Evolutionary conservation across 1,140 invertebrate genomes (phyloP).

Genomic region (Papilio polyxenes): DNA sequence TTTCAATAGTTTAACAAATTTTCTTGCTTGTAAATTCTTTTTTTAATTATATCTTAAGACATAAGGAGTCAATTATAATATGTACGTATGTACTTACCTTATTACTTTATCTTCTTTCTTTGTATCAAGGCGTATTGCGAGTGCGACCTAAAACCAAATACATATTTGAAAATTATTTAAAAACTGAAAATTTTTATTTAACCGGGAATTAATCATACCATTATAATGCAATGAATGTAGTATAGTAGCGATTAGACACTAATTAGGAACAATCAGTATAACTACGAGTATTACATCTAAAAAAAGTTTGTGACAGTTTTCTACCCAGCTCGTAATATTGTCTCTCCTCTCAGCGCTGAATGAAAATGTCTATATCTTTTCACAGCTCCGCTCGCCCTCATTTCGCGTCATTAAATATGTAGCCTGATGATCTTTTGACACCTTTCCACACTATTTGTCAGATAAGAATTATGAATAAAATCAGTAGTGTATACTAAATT

Average conservation of each 20-base stretch:
- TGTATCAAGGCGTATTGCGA: neutral
- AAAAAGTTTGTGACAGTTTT: neutral
- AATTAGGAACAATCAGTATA: neutral
- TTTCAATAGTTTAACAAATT: too few species aligned
- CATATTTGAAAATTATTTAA: neutral
- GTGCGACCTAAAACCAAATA: neutral
- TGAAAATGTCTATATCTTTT: constrained; percentile 8
- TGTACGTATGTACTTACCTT: neutral
- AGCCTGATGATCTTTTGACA: constrained; percentile 1
- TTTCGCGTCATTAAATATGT: constrained; percentile 13
- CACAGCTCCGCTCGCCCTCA: constrained; percentile 1
- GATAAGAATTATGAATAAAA: neutral
- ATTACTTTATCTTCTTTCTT: neutral
- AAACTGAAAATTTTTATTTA: neutral
- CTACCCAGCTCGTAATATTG: neutral
- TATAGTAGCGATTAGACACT: neutral
- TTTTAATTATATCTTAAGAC: too few species aligned
- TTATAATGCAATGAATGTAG: neutral
- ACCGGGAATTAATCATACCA: neutral
- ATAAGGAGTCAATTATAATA: too few species aligned
- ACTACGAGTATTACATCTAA: neutral
- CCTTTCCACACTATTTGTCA: neutral
- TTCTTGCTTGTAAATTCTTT: too few species aligned
- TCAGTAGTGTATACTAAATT: neutral
- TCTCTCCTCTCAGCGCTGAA: neutral